A percentile compares a stretch with the other conserved stretches of the same genome.
Conservation (phyloP, 2,113 vertebrate genomes). For the Xiphophorus hellerii region DNA sequence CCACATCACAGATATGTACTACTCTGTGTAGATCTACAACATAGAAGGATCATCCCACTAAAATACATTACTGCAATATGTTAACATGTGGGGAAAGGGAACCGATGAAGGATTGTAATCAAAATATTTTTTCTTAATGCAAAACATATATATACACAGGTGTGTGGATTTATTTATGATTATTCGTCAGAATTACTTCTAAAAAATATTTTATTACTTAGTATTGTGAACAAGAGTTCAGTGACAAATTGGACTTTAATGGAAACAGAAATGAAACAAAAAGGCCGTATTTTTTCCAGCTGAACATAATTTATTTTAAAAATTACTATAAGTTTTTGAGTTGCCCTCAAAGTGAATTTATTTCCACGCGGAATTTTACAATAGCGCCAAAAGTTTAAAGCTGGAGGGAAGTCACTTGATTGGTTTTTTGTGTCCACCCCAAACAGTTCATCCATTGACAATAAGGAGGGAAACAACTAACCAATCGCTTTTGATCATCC, state of each 20-base stretch:
- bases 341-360: not conserved
- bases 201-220: not conserved
- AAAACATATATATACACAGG: too few species aligned
- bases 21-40: too few species aligned
- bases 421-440: slow-evolving; percentile 52
- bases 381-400: slow-evolving; percentile 60
- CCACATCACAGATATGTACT: too few species aligned
- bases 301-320: not conserved
- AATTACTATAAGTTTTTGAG: not conserved
- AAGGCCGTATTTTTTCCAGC: not conserved
- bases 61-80: too few species aligned
- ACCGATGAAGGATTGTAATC: not conserved
- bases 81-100: too few species aligned
- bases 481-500: slow-evolving; percentile 30
- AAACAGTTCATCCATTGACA: slow-evolving; percentile 16
- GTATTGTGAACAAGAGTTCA: not conserved
- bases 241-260: not conserved
- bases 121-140: not conserved
- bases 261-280: not conserved
- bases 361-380: not conserved
- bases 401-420: slow-evolving; percentile 72
- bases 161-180: not conserved
- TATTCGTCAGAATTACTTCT: too few species aligned
- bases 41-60: too few species aligned
- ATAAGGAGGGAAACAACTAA: not conserved